These are phyloP conservation scores for Alethe castanea DNA, from an alignment of 2,113 vertebrate genomes.

Conservation along the genomic window DNA sequence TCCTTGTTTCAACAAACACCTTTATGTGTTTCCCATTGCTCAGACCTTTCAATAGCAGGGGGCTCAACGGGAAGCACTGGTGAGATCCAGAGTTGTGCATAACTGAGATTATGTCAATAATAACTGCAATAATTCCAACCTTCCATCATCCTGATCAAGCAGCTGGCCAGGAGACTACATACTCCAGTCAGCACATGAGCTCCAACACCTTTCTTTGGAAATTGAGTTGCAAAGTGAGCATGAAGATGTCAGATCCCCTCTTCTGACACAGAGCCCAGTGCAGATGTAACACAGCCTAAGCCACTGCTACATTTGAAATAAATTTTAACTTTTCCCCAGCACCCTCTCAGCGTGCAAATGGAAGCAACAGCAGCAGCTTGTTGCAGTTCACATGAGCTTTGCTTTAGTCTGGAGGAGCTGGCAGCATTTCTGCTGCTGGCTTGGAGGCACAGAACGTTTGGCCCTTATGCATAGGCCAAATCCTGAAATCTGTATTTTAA, in stretches of 20 bases:
- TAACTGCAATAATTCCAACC: background rate
- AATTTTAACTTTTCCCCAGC: background rate
- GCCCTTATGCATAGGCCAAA: background rate
- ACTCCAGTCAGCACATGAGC: background rate
- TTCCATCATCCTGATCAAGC: background rate
- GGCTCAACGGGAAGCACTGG: background rate
- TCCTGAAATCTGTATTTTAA: background rate
- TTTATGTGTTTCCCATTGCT: background rate
- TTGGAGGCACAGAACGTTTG: accelerated
- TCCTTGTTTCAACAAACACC: background rate
- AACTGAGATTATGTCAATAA: background rate
- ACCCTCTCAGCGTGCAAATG: background rate
- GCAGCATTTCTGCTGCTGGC: background rate
- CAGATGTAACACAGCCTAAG: background rate
- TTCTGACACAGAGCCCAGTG: background rate
- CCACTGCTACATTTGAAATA: background rate
- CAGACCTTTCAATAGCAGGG: background rate
- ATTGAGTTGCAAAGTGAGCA: accelerated
- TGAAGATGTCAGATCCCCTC: background rate
- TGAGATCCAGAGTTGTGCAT: background rate
- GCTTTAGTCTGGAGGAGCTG: background rate
- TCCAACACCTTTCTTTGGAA: background rate
- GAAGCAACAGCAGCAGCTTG: background rate
- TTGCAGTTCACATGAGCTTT: background rate
- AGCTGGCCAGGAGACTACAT: background rate